Conservation (phyloP, 2,113 vertebrate genomes). For the Accipiter virgatus region DNA sequence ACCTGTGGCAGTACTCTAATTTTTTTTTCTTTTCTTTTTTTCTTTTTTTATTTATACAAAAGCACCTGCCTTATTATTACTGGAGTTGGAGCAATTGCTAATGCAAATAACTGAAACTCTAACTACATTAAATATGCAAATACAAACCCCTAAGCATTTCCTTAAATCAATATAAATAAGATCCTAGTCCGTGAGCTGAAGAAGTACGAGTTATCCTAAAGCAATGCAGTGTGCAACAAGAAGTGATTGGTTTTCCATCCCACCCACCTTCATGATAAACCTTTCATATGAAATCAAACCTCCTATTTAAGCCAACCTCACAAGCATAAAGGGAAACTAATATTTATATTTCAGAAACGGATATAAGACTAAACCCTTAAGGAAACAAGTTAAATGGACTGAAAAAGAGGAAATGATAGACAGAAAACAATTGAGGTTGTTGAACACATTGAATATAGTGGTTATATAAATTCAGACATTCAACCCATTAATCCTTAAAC, state of each 20-base stretch:
- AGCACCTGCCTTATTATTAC: constrained; percentile 43
- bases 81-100: background rate
- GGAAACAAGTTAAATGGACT: background rate
- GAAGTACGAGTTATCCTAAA: background rate
- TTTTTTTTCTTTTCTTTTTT: background rate
- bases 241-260: background rate
- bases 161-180: constrained; percentile 41
- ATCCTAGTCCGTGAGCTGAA: background rate
- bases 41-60: constrained; percentile 16
- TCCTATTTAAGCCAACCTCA: background rate
- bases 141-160: background rate
- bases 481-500: background rate
- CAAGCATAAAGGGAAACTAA: background rate
- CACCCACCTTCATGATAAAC: background rate
- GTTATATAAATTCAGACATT: background rate
- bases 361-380: background rate
- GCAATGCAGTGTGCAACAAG: background rate
- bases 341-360: background rate
- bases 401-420: background rate
- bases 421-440: background rate
- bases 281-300: background rate
- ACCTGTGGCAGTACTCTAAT: constrained; percentile 29
- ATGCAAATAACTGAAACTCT: constrained; percentile 39
- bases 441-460: background rate
- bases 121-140: constrained; percentile 56